phyloP scores from a whole-genome alignment of 2,797 vertebrate species.

The Smutsia temminckii region DNA sequence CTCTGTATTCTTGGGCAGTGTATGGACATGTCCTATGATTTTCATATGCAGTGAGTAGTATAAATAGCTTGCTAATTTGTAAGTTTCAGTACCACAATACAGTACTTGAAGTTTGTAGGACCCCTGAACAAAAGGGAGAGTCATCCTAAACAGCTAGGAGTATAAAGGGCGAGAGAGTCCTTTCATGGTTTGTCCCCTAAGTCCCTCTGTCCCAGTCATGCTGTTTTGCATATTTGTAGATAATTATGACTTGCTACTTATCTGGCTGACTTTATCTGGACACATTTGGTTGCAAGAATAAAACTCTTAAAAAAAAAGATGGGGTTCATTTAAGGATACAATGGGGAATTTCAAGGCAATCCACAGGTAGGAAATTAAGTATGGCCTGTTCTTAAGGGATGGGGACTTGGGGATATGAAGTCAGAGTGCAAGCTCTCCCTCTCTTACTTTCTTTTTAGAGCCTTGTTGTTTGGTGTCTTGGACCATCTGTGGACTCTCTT shows the following conservation, averaged over 20 bases:
- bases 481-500: not conserved
- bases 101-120: not conserved
- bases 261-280: constrained; percentile 23
- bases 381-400: not conserved
- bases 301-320: not conserved
- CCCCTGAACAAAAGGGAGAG: not conserved
- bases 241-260: not conserved
- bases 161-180: not conserved
- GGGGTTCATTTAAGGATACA: not conserved
- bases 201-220: not conserved
- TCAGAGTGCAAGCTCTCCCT: not conserved
- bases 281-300: constrained; percentile 4
- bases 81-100: not conserved
- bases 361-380: not conserved
- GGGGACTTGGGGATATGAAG: not conserved
- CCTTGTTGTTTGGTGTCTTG: not conserved
- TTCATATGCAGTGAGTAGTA: not conserved
- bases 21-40: constrained; percentile 7
- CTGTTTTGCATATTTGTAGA: not conserved
- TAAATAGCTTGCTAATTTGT: not conserved
- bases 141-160: not conserved
- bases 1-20: not conserved
- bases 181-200: not conserved
- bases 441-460: not conserved
- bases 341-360: not conserved